Evolutionary conservation across 2,797 vertebrate species (phyloP), one percentile per base, ranked within the genome.

Genomic region (Sphenopsis melanotis): DNA sequence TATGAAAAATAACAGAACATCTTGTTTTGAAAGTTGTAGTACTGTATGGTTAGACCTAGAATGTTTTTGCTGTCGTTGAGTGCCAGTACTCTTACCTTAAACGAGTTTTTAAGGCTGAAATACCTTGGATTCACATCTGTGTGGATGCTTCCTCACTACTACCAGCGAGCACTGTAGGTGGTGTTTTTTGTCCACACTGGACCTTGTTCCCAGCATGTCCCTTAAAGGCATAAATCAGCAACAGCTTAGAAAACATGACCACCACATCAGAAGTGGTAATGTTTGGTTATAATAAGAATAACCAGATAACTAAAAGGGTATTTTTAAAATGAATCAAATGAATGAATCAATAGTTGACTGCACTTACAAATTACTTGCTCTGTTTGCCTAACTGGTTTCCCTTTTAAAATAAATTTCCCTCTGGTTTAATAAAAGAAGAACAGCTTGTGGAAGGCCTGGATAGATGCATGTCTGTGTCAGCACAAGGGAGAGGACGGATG

Each of bases 161-260:
- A 21, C 36, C 16, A 72, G 36, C 0, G 0, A 53, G 21, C 32
- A 13, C 10, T 76, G 30, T 47, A n/a, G 32, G 16, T 60, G 12
- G 23, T 47, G 37, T 7, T 47, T 76, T 65, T 59, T 74, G 53
- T 34, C 32, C 1, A 2, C 11, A 13, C 5, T 21, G 47, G 16
- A 18, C 84, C 34, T 78, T 77, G 12, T 83, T 86, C 34, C 22
- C 30, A 19, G 10, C 20, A 34, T 18, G 12, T 66, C 8, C 11
- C 49, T n/a, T 42, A 36, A 92, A 68, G 16, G 15, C 5, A 9
- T 4, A 34, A 53, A 5, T 83, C 22, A 42, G 36, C 11, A 36
- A 29, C 5, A 80, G 36, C 34, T n/a, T 82, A 63, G 41, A 55
- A 66, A 87, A 59, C 0, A 1, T 0, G 4, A 39, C 29, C 27